Base-by-base conservation (phyloP, 2,888 invertebrate species). In the Ariolimax columbianus region DNA sequence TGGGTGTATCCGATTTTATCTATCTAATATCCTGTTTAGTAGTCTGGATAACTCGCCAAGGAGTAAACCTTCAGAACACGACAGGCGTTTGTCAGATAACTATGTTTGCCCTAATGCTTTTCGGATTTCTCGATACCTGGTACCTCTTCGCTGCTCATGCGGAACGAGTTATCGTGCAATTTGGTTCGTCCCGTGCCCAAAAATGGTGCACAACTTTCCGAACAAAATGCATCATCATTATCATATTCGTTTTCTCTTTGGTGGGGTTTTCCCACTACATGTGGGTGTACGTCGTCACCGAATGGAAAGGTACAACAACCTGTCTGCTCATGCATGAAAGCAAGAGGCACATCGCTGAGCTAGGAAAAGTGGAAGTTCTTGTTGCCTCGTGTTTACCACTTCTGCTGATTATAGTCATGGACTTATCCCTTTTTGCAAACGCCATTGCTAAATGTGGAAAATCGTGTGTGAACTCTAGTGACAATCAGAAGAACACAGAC, bases 331-430 rank as follows among this genome's bases (percentile, higher is more conserved):
- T 91, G 85, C 87, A 88, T 23, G 91, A 91, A 84, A 89, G 89
- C 63, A 85, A 88, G 0, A 84, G 87, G 51, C 89, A 91, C 77
- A 88, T 91, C 19, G 82, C 88, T 23, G 80, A 89, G 14, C 85
- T 91, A n/a, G 79, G 91, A 17, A 90, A 91, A 73, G 88, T 91
- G 6, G 91, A 91, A 77, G 87, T 89, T 23, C 89, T 91, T 1
- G 89, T 90, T 79, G 88, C 90, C 1, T 88, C 88, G 43, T 86
- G 90, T 63, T 66, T 91, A 17, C 91, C 91, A 30, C 86, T 88
- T 70, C 14, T 88, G 2, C 70, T 88, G 4, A 86, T 87, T 14
- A 30, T 86, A 26, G n/a, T 83, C 30, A 85, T 87, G 30, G 87
- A 87, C 73, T 40, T 85, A 7, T 83, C 77, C 9, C 81, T 87